Conservation (phyloP, 1,140 invertebrate genomes). For the Lanistes nyassanus region DNA sequence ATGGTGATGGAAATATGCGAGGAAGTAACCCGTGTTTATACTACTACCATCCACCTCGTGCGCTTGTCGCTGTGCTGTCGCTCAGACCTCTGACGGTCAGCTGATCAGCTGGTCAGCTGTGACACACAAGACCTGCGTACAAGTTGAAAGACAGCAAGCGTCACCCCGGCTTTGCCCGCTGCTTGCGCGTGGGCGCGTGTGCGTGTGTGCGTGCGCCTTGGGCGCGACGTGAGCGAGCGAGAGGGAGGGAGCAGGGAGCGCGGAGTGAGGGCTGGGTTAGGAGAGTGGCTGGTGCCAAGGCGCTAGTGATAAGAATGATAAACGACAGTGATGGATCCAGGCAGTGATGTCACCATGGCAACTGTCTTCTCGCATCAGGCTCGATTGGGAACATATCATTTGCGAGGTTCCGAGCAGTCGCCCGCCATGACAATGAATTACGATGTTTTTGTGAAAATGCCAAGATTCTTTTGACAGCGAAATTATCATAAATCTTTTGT, state of each 20-base stretch:
- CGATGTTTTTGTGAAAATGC: constrained; percentile 50
- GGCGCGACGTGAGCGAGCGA: not conserved
- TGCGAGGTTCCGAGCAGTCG: constrained; percentile 45
- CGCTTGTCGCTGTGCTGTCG: too few relatives aligned
- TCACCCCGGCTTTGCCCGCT: not conserved
- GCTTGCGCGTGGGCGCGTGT: not conserved
- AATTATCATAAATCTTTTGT: constrained; percentile 55
- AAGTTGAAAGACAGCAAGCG: too few relatives aligned
- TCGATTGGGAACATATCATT: constrained; percentile 47
- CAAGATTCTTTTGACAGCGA: constrained; percentile 48
- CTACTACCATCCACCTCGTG: not conserved
- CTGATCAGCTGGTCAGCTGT: too few relatives aligned
- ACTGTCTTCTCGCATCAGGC: constrained; percentile 50
- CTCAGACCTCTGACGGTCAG: too few relatives aligned
- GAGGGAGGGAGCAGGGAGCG: not conserved
- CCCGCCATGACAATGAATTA: constrained; percentile 43
- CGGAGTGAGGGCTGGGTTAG: constrained; percentile 2
- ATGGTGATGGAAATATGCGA: too few relatives aligned
- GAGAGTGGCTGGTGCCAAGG: constrained; percentile 15
- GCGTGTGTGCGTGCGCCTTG: not conserved
- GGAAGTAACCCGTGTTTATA: too few relatives aligned
- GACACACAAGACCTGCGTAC: too few relatives aligned
- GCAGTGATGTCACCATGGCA: constrained; percentile 50
- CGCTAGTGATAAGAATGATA: constrained; percentile 48
- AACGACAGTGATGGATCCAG: constrained; percentile 53